Evolutionary conservation across 2,888 invertebrate genomes (phyloP).

Genomic region (Drosophila siamana): DNA sequence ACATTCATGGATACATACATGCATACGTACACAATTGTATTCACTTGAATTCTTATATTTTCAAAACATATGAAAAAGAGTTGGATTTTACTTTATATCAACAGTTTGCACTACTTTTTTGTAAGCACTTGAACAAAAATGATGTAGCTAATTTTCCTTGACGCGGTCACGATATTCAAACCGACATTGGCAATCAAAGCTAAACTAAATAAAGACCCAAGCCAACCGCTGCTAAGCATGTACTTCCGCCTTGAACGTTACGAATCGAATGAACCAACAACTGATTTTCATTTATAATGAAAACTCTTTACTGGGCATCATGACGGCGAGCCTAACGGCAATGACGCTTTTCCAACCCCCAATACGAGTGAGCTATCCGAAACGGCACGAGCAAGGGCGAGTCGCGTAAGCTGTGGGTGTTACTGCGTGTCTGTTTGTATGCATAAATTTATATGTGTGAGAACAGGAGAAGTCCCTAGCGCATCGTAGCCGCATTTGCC

Average conservation of each 20-base stretch:
- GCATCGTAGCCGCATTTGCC: constrained; percentile 42
- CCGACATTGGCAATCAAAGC: constrained; percentile 33
- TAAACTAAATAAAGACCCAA: constrained; percentile 11
- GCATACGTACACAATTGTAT: background rate
- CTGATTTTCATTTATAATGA: constrained; percentile 83
- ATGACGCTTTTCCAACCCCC: constrained; percentile 77
- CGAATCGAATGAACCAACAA: constrained; percentile 83
- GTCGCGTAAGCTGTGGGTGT: constrained; percentile 42
- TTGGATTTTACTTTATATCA: background rate
- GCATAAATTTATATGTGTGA: constrained; percentile 29
- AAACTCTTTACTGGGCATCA: constrained; percentile 74
- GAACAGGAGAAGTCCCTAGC: constrained; percentile 46
- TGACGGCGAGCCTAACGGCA: constrained; percentile 39
- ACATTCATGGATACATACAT: background rate
- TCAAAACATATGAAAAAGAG: background rate
- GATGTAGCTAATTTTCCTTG: constrained; percentile 3
- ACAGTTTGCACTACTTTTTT: constrained; percentile 17
- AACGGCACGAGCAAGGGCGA: constrained; percentile 59
- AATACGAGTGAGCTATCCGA: constrained; percentile 46
- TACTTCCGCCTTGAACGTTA: constrained; percentile 83
- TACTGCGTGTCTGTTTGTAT: constrained; percentile 32
- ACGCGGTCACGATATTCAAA: constrained; percentile 31
- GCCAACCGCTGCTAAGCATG: constrained; percentile 31
- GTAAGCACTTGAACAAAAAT: constrained; percentile 50
- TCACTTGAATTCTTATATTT: constrained; percentile 7